These are phyloP conservation scores for Holotrichia oblita DNA, from an alignment of 1,140 invertebrate genomes.

Conservation along the genomic window DNA sequence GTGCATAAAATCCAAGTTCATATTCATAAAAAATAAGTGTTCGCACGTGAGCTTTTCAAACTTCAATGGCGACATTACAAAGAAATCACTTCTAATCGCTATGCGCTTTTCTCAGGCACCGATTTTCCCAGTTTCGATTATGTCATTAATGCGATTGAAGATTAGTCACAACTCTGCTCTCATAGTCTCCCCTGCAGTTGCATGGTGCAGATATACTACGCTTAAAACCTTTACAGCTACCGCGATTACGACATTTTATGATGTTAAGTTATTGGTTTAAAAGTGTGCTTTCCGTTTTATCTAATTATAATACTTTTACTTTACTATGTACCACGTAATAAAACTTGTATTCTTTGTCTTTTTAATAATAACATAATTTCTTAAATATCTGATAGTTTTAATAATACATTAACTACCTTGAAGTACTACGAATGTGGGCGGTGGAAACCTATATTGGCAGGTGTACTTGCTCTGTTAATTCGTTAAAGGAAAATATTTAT, in stretches of 20 bases:
- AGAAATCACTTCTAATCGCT: not conserved
- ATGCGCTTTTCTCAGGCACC: conserved; percentile 9
- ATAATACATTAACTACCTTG: too few species aligned
- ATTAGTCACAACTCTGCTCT: conserved; percentile 24
- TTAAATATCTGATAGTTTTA: too few species aligned
- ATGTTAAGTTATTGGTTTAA: not conserved
- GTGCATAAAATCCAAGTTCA: not conserved
- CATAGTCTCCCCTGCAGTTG: not conserved
- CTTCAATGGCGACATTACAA: not conserved
- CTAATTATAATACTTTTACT: not conserved
- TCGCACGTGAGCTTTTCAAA: conserved; percentile 19
- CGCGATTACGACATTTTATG: not conserved
- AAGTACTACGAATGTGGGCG: too few species aligned
- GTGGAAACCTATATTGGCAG: too few species aligned
- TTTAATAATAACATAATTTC: too few species aligned
- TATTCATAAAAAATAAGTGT: conserved; percentile 24
- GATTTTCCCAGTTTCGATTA: conserved; percentile 23
- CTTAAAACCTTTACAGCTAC: not conserved
- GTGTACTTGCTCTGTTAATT: too few species aligned
- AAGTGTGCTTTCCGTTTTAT: not conserved
- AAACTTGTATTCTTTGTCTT: too few species aligned
- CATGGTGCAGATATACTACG: not conserved
- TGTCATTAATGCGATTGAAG: conserved; percentile 32
- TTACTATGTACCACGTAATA: too few species aligned
- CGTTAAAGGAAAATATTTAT: too few species aligned